Evolutionary conservation across 2,113 vertebrate species (phyloP).

Genomic region (Dromiciops gliroides): DNA sequence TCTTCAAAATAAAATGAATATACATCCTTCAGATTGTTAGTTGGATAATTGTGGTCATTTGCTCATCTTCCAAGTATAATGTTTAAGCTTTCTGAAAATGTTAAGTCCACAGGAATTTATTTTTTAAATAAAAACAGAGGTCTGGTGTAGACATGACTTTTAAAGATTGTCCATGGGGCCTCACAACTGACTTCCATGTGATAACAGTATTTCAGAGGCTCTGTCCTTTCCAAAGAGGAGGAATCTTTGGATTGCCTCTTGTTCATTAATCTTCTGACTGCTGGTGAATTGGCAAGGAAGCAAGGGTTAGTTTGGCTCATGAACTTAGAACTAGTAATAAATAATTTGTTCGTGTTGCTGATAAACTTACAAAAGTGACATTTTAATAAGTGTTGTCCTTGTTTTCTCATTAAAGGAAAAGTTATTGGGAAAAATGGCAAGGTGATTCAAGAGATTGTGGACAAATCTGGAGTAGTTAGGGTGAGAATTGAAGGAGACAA

Average conservation of each 20-base stretch:
- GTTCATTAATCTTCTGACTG: neutral
- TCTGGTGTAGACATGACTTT: neutral
- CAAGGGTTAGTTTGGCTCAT: conserved; percentile 26
- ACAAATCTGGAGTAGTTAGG: conserved; percentile 91
- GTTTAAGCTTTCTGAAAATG: neutral
- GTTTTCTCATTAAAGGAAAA: conserved; percentile 86
- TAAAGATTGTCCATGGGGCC: neutral
- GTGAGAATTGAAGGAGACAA: conserved; percentile 92
- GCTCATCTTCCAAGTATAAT: neutral
- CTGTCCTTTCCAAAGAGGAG: neutral
- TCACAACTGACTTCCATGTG: neutral
- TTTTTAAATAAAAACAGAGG: neutral
- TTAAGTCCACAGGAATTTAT: neutral
- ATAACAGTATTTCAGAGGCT: neutral
- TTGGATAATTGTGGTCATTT: neutral
- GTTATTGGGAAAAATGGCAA: conserved; percentile 93
- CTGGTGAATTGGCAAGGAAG: conserved; percentile 44
- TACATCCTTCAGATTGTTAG: neutral
- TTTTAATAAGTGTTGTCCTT: conserved; percentile 60
- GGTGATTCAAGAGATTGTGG: conserved; percentile 92
- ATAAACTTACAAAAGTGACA: conserved; percentile 15
- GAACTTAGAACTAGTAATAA: conserved; percentile 60
- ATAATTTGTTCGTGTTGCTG: neutral
- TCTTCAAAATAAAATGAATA: neutral
- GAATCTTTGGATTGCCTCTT: neutral